phyloP scores from a whole-genome alignment of 2,797 vertebrate species.

The Sebastes oblongus region DNA sequence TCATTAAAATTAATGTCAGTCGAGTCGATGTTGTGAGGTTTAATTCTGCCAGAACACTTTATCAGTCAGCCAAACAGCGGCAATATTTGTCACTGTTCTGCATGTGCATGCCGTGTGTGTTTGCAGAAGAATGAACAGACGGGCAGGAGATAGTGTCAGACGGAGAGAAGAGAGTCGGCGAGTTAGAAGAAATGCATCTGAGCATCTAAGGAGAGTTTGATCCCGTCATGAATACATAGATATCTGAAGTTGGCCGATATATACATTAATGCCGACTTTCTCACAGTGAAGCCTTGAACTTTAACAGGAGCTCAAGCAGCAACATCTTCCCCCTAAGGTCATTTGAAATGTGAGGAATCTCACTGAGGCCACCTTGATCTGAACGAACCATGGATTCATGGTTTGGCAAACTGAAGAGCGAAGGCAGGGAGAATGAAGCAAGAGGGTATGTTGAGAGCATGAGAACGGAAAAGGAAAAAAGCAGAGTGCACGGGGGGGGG shows the following conservation, averaged over 20 bases:
- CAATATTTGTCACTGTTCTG: conserved; percentile 9
- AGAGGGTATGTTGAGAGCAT: too few species aligned
- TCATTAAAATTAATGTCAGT: conserved; percentile 38
- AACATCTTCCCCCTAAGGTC: neutral
- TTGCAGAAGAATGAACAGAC: neutral
- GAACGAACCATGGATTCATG: conserved; percentile 14
- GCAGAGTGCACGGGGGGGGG: too few species aligned
- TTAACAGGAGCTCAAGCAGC: neutral
- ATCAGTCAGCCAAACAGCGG: neutral
- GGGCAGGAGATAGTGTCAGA: neutral
- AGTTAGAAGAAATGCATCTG: neutral
- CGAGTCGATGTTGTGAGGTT: neutral
- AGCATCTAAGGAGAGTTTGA: neutral
- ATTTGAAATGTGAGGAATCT: neutral
- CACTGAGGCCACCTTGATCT: neutral
- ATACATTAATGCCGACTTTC: neutral
- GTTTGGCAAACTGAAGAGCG: conserved; percentile 12
- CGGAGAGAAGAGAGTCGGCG: neutral
- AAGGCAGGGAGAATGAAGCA: too few species aligned
- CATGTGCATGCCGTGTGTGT: conserved; percentile 1
- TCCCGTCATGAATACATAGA: conserved; percentile 17
- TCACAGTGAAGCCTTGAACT: neutral
- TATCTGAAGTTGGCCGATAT: neutral
- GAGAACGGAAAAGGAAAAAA: too few species aligned
- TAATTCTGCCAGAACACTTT: neutral